These are phyloP conservation scores for Orientallactaga bullata DNA, from an alignment of 2,113 vertebrate species.

Conservation along the genomic window DNA sequence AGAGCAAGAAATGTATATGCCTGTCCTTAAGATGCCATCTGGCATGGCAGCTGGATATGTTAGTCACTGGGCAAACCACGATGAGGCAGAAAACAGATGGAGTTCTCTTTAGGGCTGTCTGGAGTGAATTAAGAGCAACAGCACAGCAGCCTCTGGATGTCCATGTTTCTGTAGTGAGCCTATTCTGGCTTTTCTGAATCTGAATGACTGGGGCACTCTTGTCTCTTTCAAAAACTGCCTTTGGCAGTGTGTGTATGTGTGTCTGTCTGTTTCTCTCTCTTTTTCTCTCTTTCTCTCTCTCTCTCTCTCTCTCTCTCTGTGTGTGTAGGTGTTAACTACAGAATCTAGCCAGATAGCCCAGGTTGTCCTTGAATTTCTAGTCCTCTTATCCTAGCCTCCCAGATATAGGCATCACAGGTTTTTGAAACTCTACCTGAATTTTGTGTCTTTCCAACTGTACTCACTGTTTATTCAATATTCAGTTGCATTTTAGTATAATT, in stretches of 20 bases:
- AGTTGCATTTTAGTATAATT: not conserved
- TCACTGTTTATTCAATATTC: not conserved
- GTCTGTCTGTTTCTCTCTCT: not conserved
- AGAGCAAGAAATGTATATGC: not conserved
- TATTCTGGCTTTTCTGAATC: slow-evolving; percentile 7
- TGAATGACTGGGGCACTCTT: slow-evolving; percentile 2
- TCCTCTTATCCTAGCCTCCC: not conserved
- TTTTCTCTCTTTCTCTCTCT: not conserved
- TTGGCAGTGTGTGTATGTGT: not conserved
- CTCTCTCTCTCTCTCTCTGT: too few relatives aligned
- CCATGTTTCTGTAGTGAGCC: slow-evolving; percentile 13
- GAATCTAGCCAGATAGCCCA: not conserved
- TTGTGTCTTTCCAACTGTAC: too few relatives aligned
- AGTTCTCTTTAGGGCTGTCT: slow-evolving; percentile 23
- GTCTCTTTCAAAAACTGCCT: not conserved
- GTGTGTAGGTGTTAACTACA: not conserved
- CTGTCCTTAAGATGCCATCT: not conserved
- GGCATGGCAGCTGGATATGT: not conserved
- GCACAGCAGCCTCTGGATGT: not conserved
- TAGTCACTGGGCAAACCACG: not conserved
- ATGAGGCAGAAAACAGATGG: not conserved
- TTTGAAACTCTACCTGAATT: too few relatives aligned
- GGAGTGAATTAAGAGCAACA: slow-evolving; percentile 43
- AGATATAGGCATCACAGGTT: not conserved
- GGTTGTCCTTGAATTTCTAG: not conserved